Conservation (phyloP, 1,140 invertebrate genomes). For the Battus philenor region DNA sequence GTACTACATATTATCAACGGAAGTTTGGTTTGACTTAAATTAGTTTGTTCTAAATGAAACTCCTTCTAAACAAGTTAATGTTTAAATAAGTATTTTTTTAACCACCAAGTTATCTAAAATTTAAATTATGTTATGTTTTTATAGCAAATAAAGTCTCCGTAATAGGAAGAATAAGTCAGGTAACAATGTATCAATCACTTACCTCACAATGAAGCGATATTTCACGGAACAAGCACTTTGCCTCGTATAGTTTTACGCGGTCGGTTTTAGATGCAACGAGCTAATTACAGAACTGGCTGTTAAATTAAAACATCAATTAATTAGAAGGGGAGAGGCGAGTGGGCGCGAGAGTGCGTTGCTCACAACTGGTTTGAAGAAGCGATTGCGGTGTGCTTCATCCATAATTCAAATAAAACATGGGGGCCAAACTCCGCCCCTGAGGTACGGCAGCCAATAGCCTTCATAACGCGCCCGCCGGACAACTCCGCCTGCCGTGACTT, state of each 20-base stretch:
- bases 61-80: too few species aligned
- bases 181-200: slow-evolving; percentile 26
- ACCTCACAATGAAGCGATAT: slow-evolving; percentile 21
- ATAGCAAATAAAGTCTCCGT: too few species aligned
- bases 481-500: slow-evolving; percentile 60
- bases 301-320: slow-evolving; percentile 74
- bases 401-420: slow-evolving; percentile 74
- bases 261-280: slow-evolving; percentile 40
- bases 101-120: too few species aligned
- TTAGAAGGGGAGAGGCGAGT: slow-evolving; percentile 65
- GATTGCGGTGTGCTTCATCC: slow-evolving; percentile 59
- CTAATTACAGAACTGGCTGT: slow-evolving; percentile 60
- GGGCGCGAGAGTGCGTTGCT: slow-evolving; percentile 54
- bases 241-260: slow-evolving; percentile 38
- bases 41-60: too few species aligned
- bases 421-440: slow-evolving; percentile 63
- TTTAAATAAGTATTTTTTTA: too few species aligned
- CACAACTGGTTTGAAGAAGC: slow-evolving; percentile 63
- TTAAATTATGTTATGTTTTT: too few species aligned
- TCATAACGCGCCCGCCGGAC: slow-evolving; percentile 35
- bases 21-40: too few species aligned
- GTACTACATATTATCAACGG: too few species aligned
- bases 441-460: slow-evolving; percentile 61
- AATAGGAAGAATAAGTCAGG: too few species aligned
- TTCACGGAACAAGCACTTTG: slow-evolving; percentile 27